Conservation (phyloP, 2,888 invertebrate species). For the Drosophila suboccidentalis region DNA sequence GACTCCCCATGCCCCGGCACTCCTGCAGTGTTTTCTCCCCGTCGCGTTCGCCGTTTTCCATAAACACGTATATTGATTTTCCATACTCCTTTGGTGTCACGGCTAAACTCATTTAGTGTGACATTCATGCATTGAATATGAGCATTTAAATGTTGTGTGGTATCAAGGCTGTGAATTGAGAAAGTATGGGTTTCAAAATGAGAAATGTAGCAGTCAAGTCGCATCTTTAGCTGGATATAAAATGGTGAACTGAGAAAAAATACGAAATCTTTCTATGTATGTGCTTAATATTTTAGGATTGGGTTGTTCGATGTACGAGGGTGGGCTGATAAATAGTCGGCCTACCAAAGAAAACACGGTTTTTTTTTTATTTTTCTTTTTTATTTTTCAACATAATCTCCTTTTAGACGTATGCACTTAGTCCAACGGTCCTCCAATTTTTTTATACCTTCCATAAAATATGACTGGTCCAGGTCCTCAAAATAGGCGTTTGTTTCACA, state of each 20-base stretch:
- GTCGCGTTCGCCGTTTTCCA: neutral
- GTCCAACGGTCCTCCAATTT: no score
- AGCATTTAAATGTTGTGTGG: neutral
- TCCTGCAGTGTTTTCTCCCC: conserved; percentile 5
- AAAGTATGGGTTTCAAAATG: no score
- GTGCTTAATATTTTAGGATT: neutral
- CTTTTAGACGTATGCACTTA: no score
- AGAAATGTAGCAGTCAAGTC: neutral
- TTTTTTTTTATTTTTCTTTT: no score
- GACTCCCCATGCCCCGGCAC: neutral
- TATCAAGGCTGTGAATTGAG: neutral
- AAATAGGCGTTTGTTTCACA: no score
- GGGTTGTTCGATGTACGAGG: neutral
- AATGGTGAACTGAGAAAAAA: neutral
- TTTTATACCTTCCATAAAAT: no score
- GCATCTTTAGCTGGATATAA: neutral
- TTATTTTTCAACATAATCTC: no score
- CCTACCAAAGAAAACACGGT: no score
- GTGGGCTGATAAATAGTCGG: no score
- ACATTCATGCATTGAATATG: conserved; percentile 5
- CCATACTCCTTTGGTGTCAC: conserved; percentile 32
- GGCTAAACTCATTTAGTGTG: conserved; percentile 20
- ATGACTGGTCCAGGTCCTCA: no score
- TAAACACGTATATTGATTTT: conserved; percentile 37
- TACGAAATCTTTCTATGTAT: neutral